Conservation (phyloP, 2,888 invertebrate genomes). For the Drosophila atroscutellata region DNA sequence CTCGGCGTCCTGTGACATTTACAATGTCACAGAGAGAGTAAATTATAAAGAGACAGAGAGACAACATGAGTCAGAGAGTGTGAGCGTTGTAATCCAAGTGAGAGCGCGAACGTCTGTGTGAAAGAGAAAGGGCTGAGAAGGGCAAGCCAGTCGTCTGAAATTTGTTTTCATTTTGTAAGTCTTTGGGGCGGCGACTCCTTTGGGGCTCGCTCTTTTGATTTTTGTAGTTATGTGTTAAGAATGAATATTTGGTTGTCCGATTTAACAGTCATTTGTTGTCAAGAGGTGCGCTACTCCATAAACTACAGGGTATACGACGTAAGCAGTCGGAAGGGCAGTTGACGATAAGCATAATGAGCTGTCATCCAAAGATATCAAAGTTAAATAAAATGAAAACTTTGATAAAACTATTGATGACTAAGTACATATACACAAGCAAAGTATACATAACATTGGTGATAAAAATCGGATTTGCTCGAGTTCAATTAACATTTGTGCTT, state of each 20-base stretch:
- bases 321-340: slow-evolving; percentile 11
- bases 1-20: slow-evolving; percentile 66
- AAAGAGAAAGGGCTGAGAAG: not conserved
- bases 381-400: slow-evolving; percentile 11
- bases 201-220: slow-evolving; percentile 59
- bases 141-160: slow-evolving; percentile 23
- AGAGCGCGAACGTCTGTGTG: slow-evolving; percentile 3
- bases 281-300: not conserved
- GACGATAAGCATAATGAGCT: slow-evolving; percentile 22
- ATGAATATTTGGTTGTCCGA: slow-evolving; percentile 33
- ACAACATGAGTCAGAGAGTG: slow-evolving; percentile 13
- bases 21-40: slow-evolving; percentile 63
- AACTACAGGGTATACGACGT: slow-evolving; percentile 14
- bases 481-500: not conserved
- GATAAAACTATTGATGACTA: slow-evolving; percentile 5
- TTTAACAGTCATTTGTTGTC: slow-evolving; percentile 32
- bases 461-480: not conserved
- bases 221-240: slow-evolving; percentile 34
- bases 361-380: slow-evolving; percentile 14
- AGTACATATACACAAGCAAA: not conserved
- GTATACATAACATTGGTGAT: not conserved
- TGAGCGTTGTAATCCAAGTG: slow-evolving; percentile 9
- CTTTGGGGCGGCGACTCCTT: slow-evolving; percentile 49
- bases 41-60: not conserved
- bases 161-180: slow-evolving; percentile 66